Evolutionary conservation across 2,888 invertebrate species (phyloP).

Genomic region (Caenorhabditis imperialis): DNA sequence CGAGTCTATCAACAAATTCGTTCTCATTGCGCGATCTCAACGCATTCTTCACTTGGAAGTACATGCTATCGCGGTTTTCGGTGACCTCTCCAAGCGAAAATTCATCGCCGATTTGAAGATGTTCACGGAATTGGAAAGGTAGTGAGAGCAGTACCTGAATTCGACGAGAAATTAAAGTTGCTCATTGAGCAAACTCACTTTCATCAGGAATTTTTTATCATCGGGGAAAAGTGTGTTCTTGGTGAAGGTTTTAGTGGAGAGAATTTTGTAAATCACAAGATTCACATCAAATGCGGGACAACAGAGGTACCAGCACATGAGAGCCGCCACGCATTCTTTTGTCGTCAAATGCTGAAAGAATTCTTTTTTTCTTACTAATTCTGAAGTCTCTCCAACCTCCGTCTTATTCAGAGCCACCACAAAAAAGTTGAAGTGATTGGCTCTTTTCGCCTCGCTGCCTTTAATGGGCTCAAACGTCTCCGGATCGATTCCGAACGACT

Average conservation of each 20-base stretch:
- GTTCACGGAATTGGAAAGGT: slow-evolving; percentile 1
- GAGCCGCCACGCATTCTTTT: not conserved
- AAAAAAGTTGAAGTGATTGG: slow-evolving; percentile 27
- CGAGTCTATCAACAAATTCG: not conserved
- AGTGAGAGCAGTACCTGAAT: slow-evolving; percentile 4
- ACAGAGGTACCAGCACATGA: slow-evolving; percentile 20
- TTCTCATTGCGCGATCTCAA: not conserved
- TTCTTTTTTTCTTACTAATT: too few relatives aligned
- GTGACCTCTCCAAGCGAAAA: slow-evolving; percentile 1
- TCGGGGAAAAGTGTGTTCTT: not conserved
- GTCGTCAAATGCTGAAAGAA: too few relatives aligned
- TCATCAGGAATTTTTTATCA: not conserved
- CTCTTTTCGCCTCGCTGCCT: slow-evolving; percentile 1
- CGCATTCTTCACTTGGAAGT: slow-evolving; percentile 5
- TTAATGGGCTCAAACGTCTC: not conserved
- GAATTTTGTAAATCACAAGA: slow-evolving; percentile 19
- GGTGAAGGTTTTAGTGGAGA: not conserved
- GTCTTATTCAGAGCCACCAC: slow-evolving; percentile 3
- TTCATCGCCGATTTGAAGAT: slow-evolving; percentile 16
- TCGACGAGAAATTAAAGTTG: too few relatives aligned
- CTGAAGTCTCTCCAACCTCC: too few relatives aligned
- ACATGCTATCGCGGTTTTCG: slow-evolving; percentile 16
- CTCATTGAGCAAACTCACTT: not conserved
- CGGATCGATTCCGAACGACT: slow-evolving; percentile 24
- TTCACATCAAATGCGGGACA: slow-evolving; percentile 22